Conservation (phyloP, 2,113 vertebrate species). For the Psittacus erithacus region DNA sequence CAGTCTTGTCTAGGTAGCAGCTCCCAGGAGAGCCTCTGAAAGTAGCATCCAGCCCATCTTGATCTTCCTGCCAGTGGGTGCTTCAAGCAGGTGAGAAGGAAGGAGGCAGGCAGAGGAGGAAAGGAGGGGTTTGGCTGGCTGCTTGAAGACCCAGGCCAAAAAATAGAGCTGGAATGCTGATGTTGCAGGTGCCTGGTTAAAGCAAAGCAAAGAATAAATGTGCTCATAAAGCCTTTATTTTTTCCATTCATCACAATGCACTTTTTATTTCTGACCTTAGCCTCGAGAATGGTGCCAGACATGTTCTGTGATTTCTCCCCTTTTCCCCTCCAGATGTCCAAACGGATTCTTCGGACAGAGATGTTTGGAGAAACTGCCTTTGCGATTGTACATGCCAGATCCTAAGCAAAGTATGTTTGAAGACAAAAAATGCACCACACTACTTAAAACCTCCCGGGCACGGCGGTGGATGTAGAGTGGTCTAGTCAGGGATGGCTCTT, state of each 20-base stretch:
- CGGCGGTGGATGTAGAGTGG: conserved; percentile 75
- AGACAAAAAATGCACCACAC: conserved; percentile 80
- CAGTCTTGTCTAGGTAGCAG: neutral
- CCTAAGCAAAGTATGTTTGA: conserved; percentile 98
- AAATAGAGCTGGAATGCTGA: neutral
- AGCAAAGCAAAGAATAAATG: neutral
- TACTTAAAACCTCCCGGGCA: conserved; percentile 78
- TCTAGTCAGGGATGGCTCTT: conserved; percentile 78
- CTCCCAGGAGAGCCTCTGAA: neutral
- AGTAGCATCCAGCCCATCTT: neutral
- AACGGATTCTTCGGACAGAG: conserved; percentile 95
- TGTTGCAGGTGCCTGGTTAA: conserved; percentile 4
- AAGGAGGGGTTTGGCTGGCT: neutral
- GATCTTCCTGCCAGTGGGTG: neutral
- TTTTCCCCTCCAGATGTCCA: conserved; percentile 97
- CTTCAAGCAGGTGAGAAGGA: conserved; percentile 22
- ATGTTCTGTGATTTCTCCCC: conserved; percentile 91
- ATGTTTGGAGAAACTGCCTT: conserved; percentile 96
- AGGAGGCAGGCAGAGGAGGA: conserved; percentile 17
- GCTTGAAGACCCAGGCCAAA: neutral
- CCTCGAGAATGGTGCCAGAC: conserved; percentile 80
- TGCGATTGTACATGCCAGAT: conserved; percentile 95
- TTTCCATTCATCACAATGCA: conserved; percentile 80
- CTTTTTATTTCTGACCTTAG: conserved; percentile 82
- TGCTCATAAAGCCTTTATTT: conserved; percentile 50